phyloP scores from a whole-genome alignment of 2,113 vertebrate species.

The Canis aureus region DNA sequence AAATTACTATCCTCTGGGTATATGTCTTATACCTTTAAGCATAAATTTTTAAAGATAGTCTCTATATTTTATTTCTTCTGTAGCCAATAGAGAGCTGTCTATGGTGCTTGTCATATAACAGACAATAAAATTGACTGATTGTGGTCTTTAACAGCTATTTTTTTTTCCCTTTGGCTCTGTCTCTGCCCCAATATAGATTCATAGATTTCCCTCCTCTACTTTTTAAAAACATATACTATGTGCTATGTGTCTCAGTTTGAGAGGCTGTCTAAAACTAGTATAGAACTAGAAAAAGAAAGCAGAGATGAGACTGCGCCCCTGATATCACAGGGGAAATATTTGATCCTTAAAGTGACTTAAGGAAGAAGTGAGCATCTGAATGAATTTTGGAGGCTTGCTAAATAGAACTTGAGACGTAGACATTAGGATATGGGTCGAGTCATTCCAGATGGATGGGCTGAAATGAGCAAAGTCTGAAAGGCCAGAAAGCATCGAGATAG shows the following conservation, averaged over 20 bases:
- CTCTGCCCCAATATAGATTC: neutral
- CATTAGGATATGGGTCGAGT: neutral
- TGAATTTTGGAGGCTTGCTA: neutral
- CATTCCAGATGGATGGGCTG: neutral
- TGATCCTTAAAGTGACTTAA: neutral
- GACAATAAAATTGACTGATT: neutral
- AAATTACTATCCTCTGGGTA: neutral
- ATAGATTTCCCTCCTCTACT: neutral
- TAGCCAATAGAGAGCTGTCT: neutral
- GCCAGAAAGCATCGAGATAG: neutral
- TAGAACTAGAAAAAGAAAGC: neutral
- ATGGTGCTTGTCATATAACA: neutral
- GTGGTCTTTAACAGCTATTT: neutral
- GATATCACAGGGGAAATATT: neutral
- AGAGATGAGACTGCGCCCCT: neutral
- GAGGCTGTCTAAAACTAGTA: neutral
- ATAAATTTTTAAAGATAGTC: neutral
- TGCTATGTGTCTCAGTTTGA: neutral
- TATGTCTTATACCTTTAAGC: conserved; percentile 25
- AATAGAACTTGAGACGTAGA: neutral
- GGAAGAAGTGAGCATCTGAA: neutral
- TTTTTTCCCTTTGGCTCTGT: neutral
- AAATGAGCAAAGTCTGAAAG: neutral
- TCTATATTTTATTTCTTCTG: neutral
- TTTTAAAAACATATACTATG: neutral